Evolutionary conservation across 2,888 invertebrate genomes (phyloP).

Genomic region (Rhodophaea formosa): DNA sequence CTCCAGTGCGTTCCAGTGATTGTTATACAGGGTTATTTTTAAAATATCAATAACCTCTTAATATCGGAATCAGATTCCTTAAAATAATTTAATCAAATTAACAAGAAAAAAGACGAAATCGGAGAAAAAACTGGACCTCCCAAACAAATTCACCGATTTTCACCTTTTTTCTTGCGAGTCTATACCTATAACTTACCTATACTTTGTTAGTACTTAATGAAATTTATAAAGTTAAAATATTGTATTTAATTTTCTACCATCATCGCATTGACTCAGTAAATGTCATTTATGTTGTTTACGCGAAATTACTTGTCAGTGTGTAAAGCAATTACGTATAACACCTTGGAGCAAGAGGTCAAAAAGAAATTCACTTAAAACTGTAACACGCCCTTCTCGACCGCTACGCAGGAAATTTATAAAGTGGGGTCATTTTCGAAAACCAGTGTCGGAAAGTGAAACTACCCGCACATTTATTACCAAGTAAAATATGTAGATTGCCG

Average conservation of each 20-base stretch:
- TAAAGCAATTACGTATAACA: slow-evolving; percentile 67
- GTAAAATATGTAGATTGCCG: slow-evolving; percentile 81
- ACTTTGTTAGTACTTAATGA: no score
- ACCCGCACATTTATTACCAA: slow-evolving; percentile 77
- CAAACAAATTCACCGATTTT: no score
- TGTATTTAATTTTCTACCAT: slow-evolving; percentile 18
- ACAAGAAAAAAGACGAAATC: no score
- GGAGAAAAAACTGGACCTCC: no score
- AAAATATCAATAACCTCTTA: no score
- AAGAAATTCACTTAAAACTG: slow-evolving; percentile 81
- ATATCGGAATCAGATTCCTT: no score
- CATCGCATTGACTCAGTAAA: slow-evolving; percentile 45
- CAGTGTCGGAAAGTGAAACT: slow-evolving; percentile 80
- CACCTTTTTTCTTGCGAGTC: no score
- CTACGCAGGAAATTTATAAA: slow-evolving; percentile 66
- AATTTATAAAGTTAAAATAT: not conserved
- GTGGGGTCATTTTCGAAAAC: slow-evolving; percentile 79
- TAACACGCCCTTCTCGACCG: slow-evolving; percentile 75
- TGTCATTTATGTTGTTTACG: slow-evolving; percentile 70
- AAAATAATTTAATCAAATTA: no score
- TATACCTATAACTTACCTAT: no score
- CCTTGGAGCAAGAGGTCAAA: slow-evolving; percentile 79
- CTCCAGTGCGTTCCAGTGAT: no score
- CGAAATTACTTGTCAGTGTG: slow-evolving; percentile 67
- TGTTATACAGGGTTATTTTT: no score